phyloP scores from a whole-genome alignment of 2,797 vertebrate genomes.

The Nannoperca australis region DNA sequence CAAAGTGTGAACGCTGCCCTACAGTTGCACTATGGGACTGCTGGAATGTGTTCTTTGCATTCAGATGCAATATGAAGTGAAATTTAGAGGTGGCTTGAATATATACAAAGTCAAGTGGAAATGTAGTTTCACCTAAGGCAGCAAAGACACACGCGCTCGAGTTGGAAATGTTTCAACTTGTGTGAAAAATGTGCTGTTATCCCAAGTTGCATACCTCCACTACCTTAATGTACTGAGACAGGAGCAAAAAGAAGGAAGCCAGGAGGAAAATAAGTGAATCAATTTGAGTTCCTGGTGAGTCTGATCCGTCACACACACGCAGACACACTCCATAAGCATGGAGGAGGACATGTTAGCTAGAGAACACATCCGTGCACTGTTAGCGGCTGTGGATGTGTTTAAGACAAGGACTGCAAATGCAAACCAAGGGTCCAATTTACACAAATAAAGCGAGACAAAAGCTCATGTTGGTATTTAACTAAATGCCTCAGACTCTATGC shows the following conservation, averaged over 20 bases:
- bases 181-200: background rate
- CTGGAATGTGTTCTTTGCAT: constrained; percentile 17
- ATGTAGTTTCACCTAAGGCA: constrained; percentile 27
- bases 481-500: background rate
- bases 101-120: constrained; percentile 41
- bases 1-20: constrained; percentile 44
- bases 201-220: background rate
- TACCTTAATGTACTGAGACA: constrained; percentile 28
- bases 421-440: constrained; percentile 20
- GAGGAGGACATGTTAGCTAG: constrained; percentile 14
- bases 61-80: constrained; percentile 23
- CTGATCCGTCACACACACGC: constrained; percentile 23
- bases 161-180: constrained; percentile 28
- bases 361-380: constrained; percentile 5
- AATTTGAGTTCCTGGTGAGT: constrained; percentile 14
- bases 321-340: background rate
- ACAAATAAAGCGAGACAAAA: background rate
- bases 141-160: constrained; percentile 11
- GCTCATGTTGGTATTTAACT: background rate
- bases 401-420: background rate
- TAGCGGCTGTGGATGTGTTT: constrained; percentile 5
- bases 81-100: constrained; percentile 14
- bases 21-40: constrained; percentile 34
- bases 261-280: constrained; percentile 25
- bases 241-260: constrained; percentile 2